Evolutionary conservation across 53 echinoderm and acorn worm genomes (phyloP).

Genomic region (Stichopus horrens): DNA sequence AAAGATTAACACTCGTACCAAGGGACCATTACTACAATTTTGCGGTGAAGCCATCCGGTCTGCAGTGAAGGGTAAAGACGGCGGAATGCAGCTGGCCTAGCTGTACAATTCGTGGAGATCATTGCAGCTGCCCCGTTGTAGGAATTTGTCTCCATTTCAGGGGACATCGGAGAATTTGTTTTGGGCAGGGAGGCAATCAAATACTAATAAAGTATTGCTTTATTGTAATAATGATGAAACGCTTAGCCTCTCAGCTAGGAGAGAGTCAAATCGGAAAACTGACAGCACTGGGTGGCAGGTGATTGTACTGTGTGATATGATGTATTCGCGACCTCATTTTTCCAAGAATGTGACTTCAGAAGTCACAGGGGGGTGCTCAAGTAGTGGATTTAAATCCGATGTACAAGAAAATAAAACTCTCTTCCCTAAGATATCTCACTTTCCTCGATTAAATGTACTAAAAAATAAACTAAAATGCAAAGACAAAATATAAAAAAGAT

Average conservation of each 20-base stretch:
- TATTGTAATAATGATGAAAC: conserved; percentile 33
- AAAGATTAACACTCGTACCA: conserved; percentile 23
- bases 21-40: conserved; percentile 43
- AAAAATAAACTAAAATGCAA: too few species aligned
- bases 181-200: conserved; percentile 47
- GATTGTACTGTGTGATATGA: conserved; percentile 12
- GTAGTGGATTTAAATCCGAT: too few species aligned
- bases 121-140: conserved; percentile 30
- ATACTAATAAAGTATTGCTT: conserved; percentile 33
- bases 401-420: too few species aligned
- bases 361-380: too few species aligned
- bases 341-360: neutral
- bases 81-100: neutral
- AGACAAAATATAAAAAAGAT: too few species aligned
- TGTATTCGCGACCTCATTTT: conserved; percentile 19
- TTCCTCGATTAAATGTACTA: too few species aligned
- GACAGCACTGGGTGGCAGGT: neutral
- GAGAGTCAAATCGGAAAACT: conserved; percentile 14
- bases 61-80: conserved; percentile 15
- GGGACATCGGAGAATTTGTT: conserved; percentile 47
- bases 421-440: too few species aligned
- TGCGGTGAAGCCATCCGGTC: conserved; percentile 42
- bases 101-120: neutral
- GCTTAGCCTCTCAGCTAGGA: neutral
- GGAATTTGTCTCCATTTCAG: conserved; percentile 42